These are phyloP conservation scores for Phymastichus coffea DNA, from an alignment of 1,140 invertebrate species.

Conservation along the genomic window DNA sequence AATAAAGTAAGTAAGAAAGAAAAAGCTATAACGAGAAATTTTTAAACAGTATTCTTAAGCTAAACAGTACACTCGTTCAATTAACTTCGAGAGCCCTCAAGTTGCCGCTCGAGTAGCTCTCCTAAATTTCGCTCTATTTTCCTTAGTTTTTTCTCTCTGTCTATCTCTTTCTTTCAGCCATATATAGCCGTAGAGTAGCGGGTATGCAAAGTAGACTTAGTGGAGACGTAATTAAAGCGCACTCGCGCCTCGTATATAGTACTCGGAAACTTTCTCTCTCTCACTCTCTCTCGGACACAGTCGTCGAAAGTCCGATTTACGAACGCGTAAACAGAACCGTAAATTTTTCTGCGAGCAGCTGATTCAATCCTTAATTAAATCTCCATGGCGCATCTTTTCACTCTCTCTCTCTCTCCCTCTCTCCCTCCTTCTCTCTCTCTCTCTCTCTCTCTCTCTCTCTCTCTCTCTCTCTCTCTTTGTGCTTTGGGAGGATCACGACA, in stretches of 20 bases:
- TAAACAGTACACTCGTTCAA: neutral
- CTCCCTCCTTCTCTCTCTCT: neutral
- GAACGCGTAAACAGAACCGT: conserved; percentile 40
- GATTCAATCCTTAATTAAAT: conserved; percentile 29
- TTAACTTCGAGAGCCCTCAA: neutral
- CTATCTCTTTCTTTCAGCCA: too few species aligned
- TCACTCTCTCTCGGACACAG: neutral
- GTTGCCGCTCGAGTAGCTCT: neutral
- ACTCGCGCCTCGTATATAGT: neutral
- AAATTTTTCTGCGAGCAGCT: conserved; percentile 38
- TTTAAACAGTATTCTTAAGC: too few species aligned
- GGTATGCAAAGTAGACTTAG: conserved; percentile 17
- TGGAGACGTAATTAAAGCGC: conserved; percentile 18
- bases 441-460: conserved; percentile 5
- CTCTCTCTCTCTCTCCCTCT: neutral
- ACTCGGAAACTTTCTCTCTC: too few species aligned
- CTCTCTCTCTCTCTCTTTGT: conserved; percentile 23
- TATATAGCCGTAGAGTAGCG: too few species aligned
- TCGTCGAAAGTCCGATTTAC: conserved; percentile 16
- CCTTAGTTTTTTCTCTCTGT: conserved; percentile 1
- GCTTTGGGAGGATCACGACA: too few species aligned
- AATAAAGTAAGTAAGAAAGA: too few species aligned
- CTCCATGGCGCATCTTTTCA: too few species aligned
- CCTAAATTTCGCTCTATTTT: conserved; percentile 13
- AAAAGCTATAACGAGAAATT: too few species aligned